phyloP scores from a whole-genome alignment of 2,797 vertebrate genomes.

The Falco cherrug region DNA sequence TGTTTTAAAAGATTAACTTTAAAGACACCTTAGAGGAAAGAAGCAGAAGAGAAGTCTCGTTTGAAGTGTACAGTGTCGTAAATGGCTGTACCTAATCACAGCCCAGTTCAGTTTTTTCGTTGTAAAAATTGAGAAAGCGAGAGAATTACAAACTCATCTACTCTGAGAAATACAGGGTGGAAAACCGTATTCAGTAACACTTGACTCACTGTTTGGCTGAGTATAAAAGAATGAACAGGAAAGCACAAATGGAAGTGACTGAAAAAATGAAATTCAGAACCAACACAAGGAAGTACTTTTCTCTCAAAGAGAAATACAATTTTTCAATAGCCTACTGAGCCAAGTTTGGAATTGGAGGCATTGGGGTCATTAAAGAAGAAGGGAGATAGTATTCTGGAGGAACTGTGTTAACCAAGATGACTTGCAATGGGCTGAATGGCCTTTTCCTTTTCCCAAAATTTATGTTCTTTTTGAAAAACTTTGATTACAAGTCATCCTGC shows the following conservation, averaged over 20 bases:
- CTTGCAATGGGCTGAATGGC: conserved; percentile 45
- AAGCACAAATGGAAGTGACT: conserved; percentile 50
- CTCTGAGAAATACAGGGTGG: conserved; percentile 13
- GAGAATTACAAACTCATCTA: conserved; percentile 54
- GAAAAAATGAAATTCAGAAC: conserved; percentile 62
- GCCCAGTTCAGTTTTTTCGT: neutral
- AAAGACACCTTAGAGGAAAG: neutral
- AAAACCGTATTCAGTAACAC: conserved; percentile 37
- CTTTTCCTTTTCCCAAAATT: conserved; percentile 57
- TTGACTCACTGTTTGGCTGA: conserved; percentile 53
- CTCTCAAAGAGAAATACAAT: conserved; percentile 40
- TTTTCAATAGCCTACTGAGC: conserved; percentile 62
- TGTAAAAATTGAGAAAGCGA: neutral
- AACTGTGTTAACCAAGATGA: conserved; percentile 58
- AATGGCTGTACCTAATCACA: conserved; percentile 28
- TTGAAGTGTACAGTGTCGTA: neutral
- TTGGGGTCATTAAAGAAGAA: conserved; percentile 51
- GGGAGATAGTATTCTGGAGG: conserved; percentile 1
- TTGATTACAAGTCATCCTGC: conserved; percentile 68
- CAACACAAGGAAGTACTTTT: conserved; percentile 45
- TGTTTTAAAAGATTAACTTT: conserved; percentile 2
- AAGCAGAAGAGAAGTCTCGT: neutral
- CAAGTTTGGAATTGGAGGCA: conserved; percentile 55
- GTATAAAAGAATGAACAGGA: conserved; percentile 1
- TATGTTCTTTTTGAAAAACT: conserved; percentile 68